Percentiles rank a stretch among this genome's conserved stretches.
phyloP scores from a whole-genome alignment of 2,113 vertebrate species.

The Nerophis lumbriciformis region DNA sequence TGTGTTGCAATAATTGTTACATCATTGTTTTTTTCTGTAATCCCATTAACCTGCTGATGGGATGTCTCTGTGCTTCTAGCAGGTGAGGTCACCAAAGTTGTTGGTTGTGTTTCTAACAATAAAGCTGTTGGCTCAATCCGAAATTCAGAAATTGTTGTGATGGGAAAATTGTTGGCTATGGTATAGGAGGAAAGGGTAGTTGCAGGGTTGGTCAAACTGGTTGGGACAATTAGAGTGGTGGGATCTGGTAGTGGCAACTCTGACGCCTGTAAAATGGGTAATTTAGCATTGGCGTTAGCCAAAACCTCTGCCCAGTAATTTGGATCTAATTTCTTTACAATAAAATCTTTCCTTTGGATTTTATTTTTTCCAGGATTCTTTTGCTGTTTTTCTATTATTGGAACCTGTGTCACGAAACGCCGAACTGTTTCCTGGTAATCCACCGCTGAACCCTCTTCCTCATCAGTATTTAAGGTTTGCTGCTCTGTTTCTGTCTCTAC shows the following conservation, averaged over 20 bases:
- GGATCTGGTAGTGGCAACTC: slow-evolving; percentile 30
- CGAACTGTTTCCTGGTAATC: slow-evolving; percentile 61
- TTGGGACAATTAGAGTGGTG: slow-evolving; percentile 23
- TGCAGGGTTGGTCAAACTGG: slow-evolving; percentile 7
- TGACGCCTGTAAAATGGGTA: slow-evolving; percentile 33
- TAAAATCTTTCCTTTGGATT: slow-evolving; percentile 55
- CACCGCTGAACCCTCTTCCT: slow-evolving; percentile 67
- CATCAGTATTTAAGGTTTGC: slow-evolving; percentile 29
- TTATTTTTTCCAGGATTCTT: slow-evolving; percentile 44
- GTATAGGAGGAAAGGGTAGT: slow-evolving; percentile 8
- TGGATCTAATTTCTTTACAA: slow-evolving; percentile 70
- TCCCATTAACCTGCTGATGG: background rate
- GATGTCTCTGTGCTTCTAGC: slow-evolving; percentile 26
- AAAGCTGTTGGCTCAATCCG: background rate
- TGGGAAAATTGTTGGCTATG: slow-evolving; percentile 1
- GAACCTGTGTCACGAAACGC: slow-evolving; percentile 48
- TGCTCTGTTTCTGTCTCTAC: slow-evolving; percentile 19
- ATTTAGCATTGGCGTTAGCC: slow-evolving; percentile 64
- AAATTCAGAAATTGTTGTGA: background rate
- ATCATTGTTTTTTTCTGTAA: slow-evolving; percentile 13
- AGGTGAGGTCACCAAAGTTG: slow-evolving; percentile 9
- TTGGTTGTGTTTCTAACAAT: background rate
- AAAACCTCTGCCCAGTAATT: slow-evolving; percentile 67
- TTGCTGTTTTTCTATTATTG: slow-evolving; percentile 38
- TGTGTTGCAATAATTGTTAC: slow-evolving; percentile 20